Percentiles rank a stretch among this genome's conserved stretches.
Conservation (phyloP, 2,113 vertebrate species). For the Nothobranchius kuhntae region DNA sequence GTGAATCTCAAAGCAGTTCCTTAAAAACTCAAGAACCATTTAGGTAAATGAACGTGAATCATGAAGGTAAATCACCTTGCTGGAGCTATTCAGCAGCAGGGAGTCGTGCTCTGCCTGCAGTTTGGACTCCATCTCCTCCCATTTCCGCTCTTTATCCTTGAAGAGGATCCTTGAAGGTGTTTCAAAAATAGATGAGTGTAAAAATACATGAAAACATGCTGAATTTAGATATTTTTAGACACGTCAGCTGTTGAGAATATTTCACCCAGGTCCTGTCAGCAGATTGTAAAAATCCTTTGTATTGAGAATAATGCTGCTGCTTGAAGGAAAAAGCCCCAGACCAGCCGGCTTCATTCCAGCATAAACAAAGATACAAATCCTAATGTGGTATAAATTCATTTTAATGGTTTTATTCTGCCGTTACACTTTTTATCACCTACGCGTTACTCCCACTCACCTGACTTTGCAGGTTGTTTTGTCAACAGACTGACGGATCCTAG, state of each 20-base stretch:
- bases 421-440: not conserved
- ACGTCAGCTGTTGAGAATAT: constrained; percentile 2
- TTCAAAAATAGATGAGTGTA: constrained; percentile 49
- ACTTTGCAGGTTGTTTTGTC: constrained; percentile 96
- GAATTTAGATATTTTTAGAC: constrained; percentile 10
- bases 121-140: constrained; percentile 95
- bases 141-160: constrained; percentile 95
- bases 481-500: constrained; percentile 91
- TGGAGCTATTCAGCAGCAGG: constrained; percentile 93
- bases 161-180: constrained; percentile 87
- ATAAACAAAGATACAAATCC: constrained; percentile 7
- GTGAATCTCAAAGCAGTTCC: no score
- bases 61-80: constrained; percentile 81
- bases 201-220: constrained; percentile 32
- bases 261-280: constrained; percentile 2
- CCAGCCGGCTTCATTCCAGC: constrained; percentile 20
- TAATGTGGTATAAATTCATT: not conserved
- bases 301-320: constrained; percentile 7
- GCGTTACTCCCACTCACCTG: constrained; percentile 75
- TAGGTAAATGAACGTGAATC: no score
- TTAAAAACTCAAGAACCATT: no score
- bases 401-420: not conserved
- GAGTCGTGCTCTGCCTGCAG: constrained; percentile 91
- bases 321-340: constrained; percentile 19
- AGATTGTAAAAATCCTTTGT: constrained; percentile 14